phyloP scores from a whole-genome alignment of 2,113 vertebrate genomes.

The Barbus barbus region DNA sequence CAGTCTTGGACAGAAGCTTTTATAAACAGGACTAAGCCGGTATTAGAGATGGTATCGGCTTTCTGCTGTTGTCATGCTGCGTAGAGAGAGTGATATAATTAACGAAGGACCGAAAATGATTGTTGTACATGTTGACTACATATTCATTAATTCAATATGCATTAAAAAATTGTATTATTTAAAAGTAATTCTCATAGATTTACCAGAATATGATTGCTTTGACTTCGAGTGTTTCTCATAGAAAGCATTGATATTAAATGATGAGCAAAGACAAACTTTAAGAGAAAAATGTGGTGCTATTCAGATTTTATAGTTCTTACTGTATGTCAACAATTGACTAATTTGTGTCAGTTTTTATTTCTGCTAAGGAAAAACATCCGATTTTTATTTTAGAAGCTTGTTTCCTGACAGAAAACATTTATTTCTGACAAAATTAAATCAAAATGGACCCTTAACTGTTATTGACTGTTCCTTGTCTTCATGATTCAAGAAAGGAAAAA shows the following conservation, averaged over 20 bases:
- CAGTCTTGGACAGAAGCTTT: slow-evolving; percentile 53
- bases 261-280: not conserved
- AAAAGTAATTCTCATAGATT: not conserved
- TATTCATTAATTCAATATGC: not conserved
- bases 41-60: slow-evolving; percentile 45
- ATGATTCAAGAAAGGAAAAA: no score
- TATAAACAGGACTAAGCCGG: slow-evolving; percentile 48
- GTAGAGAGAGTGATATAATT: slow-evolving; percentile 38
- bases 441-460: no score
- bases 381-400: no score
- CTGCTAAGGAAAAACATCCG: not conserved
- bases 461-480: no score
- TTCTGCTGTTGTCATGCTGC: slow-evolving; percentile 53
- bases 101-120: no score
- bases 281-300: not conserved
- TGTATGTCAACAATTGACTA: not conserved
- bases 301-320: not conserved
- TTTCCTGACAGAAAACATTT: no score
- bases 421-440: no score
- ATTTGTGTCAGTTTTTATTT: not conserved
- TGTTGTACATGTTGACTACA: no score
- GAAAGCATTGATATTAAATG: not conserved
- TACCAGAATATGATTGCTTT: not conserved
- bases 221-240: not conserved
- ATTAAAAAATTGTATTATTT: not conserved